phyloP scores from a whole-genome alignment of 1,140 invertebrate species.

The Temnothorax nylanderi region DNA sequence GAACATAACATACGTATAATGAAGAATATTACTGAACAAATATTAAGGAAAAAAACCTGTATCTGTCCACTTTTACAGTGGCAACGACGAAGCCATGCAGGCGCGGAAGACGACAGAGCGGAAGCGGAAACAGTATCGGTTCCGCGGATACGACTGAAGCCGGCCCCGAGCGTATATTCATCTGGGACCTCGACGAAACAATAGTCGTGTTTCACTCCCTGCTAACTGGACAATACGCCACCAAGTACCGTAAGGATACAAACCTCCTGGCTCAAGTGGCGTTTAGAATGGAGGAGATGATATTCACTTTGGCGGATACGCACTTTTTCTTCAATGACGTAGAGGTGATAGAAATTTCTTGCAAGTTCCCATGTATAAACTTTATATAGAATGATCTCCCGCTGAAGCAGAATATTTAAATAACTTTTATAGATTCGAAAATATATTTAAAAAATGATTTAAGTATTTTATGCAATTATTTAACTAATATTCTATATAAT shows the following conservation, averaged over 20 bases:
- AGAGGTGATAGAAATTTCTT: conserved; percentile 89
- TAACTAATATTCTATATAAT: background rate
- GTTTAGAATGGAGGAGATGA: conserved; percentile 98
- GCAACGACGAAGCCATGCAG: conserved; percentile 83
- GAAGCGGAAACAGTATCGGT: conserved; percentile 85
- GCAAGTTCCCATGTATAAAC: background rate
- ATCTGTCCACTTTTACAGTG: conserved; percentile 71
- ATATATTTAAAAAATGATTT: background rate
- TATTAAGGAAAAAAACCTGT: background rate
- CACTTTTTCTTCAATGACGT: conserved; percentile 99
- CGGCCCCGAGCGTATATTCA: conserved; percentile 96
- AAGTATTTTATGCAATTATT: background rate
- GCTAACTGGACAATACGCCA: conserved; percentile 95
- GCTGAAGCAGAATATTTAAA: background rate
- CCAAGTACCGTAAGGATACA: conserved; percentile 94
- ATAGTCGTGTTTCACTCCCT: conserved; percentile 98
- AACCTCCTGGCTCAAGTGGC: conserved; percentile 92
- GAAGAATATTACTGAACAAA: background rate
- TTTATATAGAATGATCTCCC: background rate
- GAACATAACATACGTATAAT: background rate
- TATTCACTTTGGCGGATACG: conserved; percentile 97
- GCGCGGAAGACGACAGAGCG: conserved; percentile 86
- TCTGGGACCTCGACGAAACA: conserved; percentile 99
- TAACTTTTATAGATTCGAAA: background rate
- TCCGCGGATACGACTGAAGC: conserved; percentile 87